Percentiles rank a stretch among this genome's conserved stretches.
Conservation (phyloP, 2,113 vertebrate genomes). For the Tylochromis polylepis region DNA sequence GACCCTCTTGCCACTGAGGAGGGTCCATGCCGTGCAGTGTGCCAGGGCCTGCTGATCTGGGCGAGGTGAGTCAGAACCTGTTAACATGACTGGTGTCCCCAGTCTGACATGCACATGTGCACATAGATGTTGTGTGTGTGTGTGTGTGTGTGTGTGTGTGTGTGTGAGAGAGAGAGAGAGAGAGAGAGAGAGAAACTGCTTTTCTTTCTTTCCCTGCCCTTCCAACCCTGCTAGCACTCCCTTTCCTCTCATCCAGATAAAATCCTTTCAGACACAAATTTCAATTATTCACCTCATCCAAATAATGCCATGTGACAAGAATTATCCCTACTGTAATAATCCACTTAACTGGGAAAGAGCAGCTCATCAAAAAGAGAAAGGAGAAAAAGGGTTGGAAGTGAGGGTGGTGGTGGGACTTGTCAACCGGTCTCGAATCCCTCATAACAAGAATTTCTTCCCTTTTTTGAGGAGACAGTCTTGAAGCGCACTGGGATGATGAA, state of each 20-base stretch:
- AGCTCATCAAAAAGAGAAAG: conserved; percentile 78
- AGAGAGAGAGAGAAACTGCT: not conserved
- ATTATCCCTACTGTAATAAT: conserved; percentile 84
- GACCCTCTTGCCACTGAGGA: conserved; percentile 51
- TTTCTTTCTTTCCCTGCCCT: conserved; percentile 36
- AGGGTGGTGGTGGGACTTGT: conserved; percentile 54
- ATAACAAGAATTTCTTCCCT: conserved; percentile 66
- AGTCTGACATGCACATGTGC: conserved; percentile 62
- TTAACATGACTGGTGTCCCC: conserved; percentile 76
- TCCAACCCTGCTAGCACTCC: conserved; percentile 70
- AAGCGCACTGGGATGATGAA: conserved; percentile 67
- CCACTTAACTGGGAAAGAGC: conserved; percentile 83
- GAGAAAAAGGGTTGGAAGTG: conserved; percentile 63
- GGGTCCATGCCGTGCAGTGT: conserved; percentile 19
- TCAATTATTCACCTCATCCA: conserved; percentile 86
- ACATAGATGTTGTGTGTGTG: conserved; percentile 36
- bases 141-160: not conserved
- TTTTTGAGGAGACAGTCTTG: conserved; percentile 65
- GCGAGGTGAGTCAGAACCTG: conserved; percentile 77
- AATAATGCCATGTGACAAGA: conserved; percentile 85
- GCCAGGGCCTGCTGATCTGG: conserved; percentile 62
- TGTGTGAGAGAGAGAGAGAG: not conserved
- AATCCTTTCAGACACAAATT: conserved; percentile 85
- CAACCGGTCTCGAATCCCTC: conserved; percentile 66
- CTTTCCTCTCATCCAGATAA: conserved; percentile 79